Evolutionary conservation across 2,888 invertebrate species (phyloP).

Genomic region (Drosophila koepferae): DNA sequence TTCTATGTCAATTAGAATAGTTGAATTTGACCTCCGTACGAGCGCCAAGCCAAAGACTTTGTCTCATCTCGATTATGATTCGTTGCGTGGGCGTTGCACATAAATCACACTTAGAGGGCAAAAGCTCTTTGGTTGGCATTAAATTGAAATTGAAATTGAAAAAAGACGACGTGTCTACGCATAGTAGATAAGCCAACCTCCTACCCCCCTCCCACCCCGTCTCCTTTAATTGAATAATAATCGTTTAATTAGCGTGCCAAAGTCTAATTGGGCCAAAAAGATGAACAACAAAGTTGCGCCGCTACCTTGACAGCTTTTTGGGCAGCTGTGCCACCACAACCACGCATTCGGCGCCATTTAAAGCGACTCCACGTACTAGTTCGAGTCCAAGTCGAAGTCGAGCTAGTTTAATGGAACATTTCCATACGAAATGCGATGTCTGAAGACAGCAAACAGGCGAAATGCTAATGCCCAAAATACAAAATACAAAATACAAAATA

Average conservation of each 20-base stretch:
- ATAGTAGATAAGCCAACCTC: background rate
- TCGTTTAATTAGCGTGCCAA: conserved; percentile 63
- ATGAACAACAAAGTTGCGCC: background rate
- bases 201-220: background rate
- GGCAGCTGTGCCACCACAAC: conserved; percentile 40
- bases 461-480: conserved; percentile 57
- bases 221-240: conserved; percentile 58
- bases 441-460: conserved; percentile 36
- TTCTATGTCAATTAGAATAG: conserved; percentile 64
- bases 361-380: conserved; percentile 9
- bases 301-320: conserved; percentile 2
- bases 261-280: conserved; percentile 31
- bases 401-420: conserved; percentile 54
- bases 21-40: conserved; percentile 62
- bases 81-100: conserved; percentile 67
- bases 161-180: conserved; percentile 14
- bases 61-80: conserved; percentile 26
- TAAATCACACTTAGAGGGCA: conserved; percentile 69
- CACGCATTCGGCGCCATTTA: conserved; percentile 55
- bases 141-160: conserved; percentile 13
- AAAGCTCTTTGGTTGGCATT: conserved; percentile 10
- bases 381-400: conserved; percentile 22
- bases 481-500: conserved; percentile 6
- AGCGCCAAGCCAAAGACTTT: conserved; percentile 14
- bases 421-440: conserved; percentile 54